Evolutionary conservation across 2,888 invertebrate genomes (phyloP), one percentile per base, ranked within the genome.

Genomic region (Epirrita christyi): DNA sequence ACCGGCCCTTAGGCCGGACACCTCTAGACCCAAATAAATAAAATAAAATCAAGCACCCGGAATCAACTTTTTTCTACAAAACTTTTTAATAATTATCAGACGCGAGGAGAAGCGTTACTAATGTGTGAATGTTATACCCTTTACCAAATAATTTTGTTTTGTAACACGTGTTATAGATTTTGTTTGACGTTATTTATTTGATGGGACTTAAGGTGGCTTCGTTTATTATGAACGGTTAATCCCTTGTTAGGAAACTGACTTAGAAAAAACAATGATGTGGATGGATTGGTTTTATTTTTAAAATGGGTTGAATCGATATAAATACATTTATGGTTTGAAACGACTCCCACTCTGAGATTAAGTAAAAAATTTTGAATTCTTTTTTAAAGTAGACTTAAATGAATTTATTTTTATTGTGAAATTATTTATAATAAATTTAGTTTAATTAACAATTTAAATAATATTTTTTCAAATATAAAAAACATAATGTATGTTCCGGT

Each of bases 21-120:
- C 0, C 59, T 8, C 55, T 59, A 55, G 54, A 32, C 43, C 38
- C 55, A 47, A 55, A 59, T 51, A 59, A 59, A 57, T 27, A 48
- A 29, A 41, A 48, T 41, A 45, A 49, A 59, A 38, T 44, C 54
- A 58, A 61, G 53, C 63, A 68, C 38, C 44, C 43, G 43, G 55
- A 55, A 55, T 55, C 43, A 55, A 49, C 54, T 48, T 55, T 59
- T 46, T 59, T 59, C 15, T 50, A 55, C 77, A 75, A 79, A 73
- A 80, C 80, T 76, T 85, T 85, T 87, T 85, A 88, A 88, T 91
- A 90, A 90, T 89, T 89, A 89, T 82, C 79, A 77, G 76, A 77
- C 72, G 76, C 82, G 82, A 76, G 81, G 88, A 91, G 88, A 83
- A 85, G 88, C 91, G 84, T 82, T 75, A 82, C 90, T 88, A 92